Percentiles rank a stretch among this genome's conserved stretches.
Evolutionary conservation across 1,140 invertebrate species (phyloP).

Genomic region (Hycleus phaleratus): DNA sequence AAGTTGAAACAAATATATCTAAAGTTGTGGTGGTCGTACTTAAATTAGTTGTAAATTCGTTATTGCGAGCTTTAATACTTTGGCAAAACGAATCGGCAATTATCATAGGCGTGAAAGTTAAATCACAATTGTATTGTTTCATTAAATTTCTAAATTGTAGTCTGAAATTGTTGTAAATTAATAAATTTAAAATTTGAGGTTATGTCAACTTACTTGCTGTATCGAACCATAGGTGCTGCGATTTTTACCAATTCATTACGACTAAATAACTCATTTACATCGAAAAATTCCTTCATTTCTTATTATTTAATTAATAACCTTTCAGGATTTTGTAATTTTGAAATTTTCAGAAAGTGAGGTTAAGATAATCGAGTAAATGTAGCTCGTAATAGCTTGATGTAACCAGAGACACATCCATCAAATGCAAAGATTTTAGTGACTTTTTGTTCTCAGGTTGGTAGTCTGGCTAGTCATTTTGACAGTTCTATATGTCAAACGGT

Average conservation of each 20-base stretch:
- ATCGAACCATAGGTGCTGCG: conserved; percentile 93
- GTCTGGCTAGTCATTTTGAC: no score
- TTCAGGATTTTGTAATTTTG: background rate
- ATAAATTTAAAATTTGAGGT: background rate
- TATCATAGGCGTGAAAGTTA: conserved; percentile 96
- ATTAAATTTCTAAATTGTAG: conserved; percentile 79
- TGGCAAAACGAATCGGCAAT: conserved; percentile 86
- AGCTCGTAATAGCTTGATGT: no score
- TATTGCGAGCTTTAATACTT: conserved; percentile 77
- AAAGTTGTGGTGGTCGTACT: conserved; percentile 37
- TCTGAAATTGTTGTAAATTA: conserved; percentile 42
- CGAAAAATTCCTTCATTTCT: conserved; percentile 14
- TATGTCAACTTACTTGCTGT: conserved; percentile 67
- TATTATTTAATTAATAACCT: background rate
- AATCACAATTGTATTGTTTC: conserved; percentile 75
- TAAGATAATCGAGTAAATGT: background rate
- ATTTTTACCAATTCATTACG: conserved; percentile 61
- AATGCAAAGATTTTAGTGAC: no score
- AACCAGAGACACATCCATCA: no score
- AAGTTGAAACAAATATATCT: background rate
- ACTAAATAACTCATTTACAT: conserved; percentile 60
- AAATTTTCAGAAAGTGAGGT: background rate
- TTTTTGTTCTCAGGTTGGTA: no score
- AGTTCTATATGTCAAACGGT: no score
- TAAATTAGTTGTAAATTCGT: conserved; percentile 77